phyloP scores from a whole-genome alignment of 2,797 vertebrate species.

The Chromobotia macracanthus region DNA sequence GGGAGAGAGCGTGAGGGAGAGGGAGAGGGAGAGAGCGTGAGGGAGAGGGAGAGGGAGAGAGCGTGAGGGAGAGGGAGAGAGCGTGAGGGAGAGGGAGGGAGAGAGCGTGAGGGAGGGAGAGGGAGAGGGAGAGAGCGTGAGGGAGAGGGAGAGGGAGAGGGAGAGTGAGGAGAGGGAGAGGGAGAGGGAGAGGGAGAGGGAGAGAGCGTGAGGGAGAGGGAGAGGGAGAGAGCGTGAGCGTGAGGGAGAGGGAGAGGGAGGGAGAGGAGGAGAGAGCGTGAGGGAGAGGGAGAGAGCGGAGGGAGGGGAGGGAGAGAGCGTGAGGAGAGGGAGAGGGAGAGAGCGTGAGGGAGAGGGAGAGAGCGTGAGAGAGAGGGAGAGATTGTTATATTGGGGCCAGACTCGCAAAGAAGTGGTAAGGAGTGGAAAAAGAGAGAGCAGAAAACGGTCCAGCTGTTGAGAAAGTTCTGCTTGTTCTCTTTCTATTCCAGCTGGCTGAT shows the following conservation, averaged over 20 bases:
- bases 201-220: not conserved
- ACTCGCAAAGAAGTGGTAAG: not conserved
- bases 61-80: not conserved
- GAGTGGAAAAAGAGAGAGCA: constrained; percentile 9
- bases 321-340: not conserved
- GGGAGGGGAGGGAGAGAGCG: too few relatives aligned
- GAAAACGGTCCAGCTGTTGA: not conserved
- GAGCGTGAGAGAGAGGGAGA: too few relatives aligned
- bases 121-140: not conserved
- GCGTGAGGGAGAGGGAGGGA: not conserved
- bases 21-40: too few relatives aligned
- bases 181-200: not conserved
- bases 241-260: not conserved
- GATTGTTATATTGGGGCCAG: not conserved
- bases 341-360: not conserved
- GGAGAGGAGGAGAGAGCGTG: too few relatives aligned
- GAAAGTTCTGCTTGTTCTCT: constrained; percentile 35
- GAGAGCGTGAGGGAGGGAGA: not conserved
- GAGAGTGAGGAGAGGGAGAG: too few relatives aligned
- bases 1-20: not conserved
- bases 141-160: not conserved
- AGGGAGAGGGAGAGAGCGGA: not conserved
- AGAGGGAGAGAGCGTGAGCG: not conserved
- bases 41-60: not conserved
- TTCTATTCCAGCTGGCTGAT: constrained; percentile 41